Base-by-base conservation (phyloP, 2,888 invertebrate species). In the Galerucella pusilla region DNA sequence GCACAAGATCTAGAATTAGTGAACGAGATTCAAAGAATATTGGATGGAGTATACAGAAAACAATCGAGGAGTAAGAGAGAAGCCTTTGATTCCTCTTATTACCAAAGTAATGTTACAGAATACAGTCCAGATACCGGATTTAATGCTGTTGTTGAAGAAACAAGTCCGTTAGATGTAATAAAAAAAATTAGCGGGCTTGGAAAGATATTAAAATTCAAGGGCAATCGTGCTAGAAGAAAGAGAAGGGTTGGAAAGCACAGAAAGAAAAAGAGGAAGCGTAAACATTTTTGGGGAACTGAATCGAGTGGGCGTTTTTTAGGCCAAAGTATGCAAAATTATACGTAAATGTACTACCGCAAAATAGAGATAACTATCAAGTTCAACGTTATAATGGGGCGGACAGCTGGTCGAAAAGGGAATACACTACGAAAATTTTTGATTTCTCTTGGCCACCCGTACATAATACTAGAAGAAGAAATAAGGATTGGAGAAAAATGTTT, bases 1-100 rank as follows among this genome's bases (percentile, higher is more conserved):
- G 76, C 82, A 73, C 78, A 78, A 45, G 81, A 83, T 64, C 64
- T 83, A 6, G 78, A 81, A 67, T 74, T 83, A 49, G 81, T 83
- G 7, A 75, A 82, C 73, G 83, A 83, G 75, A 79, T 83, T 46
- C 82, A 83, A 71, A 80, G 68, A 64, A 81, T 83, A 46, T 71
- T 83, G 46, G 78, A 82, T 63, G 77, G 78, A 60, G 75, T 81
- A 12, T 68, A 61, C 68, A 67, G 71, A 63, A 68, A 70, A n/a
- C 75, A 72, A 20, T 9, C 73, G 73, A 61, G 57, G 57, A 75
- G n/a, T 74, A 71, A 12, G 77, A 74, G 59, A 70, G 71, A 6
- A 49, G 16, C 11, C 12, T 68, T 4, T 2, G 20, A 57, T 57
- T 57, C 10, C 1, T 16, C 16, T 3, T n/a, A 57, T 16, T 5